phyloP scores from a whole-genome alignment of 2,888 invertebrate genomes.

The Andrena trimmerana region DNA sequence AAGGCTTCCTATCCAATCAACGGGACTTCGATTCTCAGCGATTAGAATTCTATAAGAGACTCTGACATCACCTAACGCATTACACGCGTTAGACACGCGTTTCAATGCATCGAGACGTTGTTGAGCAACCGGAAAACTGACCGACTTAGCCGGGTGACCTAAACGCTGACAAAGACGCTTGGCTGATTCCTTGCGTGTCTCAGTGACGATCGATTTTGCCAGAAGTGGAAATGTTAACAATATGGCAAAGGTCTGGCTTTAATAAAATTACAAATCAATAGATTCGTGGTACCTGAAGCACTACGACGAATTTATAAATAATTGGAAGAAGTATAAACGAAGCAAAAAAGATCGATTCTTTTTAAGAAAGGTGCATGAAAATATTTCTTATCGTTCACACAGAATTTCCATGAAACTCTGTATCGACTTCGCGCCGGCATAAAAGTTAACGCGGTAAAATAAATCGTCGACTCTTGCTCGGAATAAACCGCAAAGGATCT shows the following conservation, averaged over 20 bases:
- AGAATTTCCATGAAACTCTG: constrained; percentile 12
- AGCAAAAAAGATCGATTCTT: background rate
- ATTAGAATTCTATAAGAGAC: background rate
- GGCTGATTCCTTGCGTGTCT: constrained; percentile 18
- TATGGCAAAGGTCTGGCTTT: constrained; percentile 34
- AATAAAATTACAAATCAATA: constrained; percentile 37
- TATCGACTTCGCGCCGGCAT: background rate
- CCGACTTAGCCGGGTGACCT: constrained; percentile 43
- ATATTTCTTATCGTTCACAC: background rate
- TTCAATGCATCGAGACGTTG: constrained; percentile 34
- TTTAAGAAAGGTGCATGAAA: background rate
- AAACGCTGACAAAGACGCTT: constrained; percentile 51
- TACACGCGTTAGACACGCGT: constrained; percentile 17
- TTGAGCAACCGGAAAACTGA: constrained; percentile 61
- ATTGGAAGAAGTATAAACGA: background rate
- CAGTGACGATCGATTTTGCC: constrained; percentile 44
- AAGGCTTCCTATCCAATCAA: constrained; percentile 8
- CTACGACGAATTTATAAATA: background rate
- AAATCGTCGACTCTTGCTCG: background rate
- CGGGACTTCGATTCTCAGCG: constrained; percentile 2
- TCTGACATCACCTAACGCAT: constrained; percentile 31
- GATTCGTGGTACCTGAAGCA: background rate
- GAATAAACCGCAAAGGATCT: constrained; percentile 6
- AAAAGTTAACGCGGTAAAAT: constrained; percentile 9
- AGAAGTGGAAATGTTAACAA: constrained; percentile 53